These are phyloP conservation scores for Acronicta alni DNA, from an alignment of 2,888 invertebrate genomes.

Conservation along the genomic window DNA sequence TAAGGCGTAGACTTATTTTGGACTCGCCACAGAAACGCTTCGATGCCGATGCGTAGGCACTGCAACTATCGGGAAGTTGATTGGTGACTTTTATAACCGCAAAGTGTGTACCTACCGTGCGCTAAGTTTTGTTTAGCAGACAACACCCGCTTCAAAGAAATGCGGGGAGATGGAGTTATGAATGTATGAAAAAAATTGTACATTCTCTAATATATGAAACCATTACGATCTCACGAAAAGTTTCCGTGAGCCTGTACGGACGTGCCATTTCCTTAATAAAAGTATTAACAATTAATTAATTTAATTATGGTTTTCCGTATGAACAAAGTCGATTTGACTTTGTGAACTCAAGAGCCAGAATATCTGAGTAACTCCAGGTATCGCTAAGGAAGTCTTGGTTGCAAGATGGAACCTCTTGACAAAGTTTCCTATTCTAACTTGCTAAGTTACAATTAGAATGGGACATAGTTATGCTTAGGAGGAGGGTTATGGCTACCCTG, in stretches of 20 bases:
- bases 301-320: conserved; percentile 20
- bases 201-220: conserved; percentile 1
- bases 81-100: no score
- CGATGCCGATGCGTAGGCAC: no score
- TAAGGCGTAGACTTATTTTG: no score
- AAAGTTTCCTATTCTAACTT: conserved; percentile 60
- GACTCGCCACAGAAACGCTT: no score
- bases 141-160: no score
- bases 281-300: conserved; percentile 5
- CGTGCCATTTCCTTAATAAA: not conserved
- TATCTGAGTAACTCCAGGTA: conserved; percentile 47
- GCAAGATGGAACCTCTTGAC: conserved; percentile 54
- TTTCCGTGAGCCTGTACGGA: not conserved
- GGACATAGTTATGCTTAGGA: conserved; percentile 41
- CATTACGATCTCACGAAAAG: not conserved
- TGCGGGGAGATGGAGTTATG: no score
- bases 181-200: no score
- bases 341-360: conserved; percentile 26
- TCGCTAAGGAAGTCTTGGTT: conserved; percentile 50
- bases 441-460: conserved; percentile 52
- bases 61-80: no score
- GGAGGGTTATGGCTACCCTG: no score
- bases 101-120: no score
- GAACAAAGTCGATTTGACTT: conserved; percentile 21
- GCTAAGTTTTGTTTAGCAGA: no score